phyloP scores from a whole-genome alignment of 2,888 invertebrate genomes.

The Phengaris arion region DNA sequence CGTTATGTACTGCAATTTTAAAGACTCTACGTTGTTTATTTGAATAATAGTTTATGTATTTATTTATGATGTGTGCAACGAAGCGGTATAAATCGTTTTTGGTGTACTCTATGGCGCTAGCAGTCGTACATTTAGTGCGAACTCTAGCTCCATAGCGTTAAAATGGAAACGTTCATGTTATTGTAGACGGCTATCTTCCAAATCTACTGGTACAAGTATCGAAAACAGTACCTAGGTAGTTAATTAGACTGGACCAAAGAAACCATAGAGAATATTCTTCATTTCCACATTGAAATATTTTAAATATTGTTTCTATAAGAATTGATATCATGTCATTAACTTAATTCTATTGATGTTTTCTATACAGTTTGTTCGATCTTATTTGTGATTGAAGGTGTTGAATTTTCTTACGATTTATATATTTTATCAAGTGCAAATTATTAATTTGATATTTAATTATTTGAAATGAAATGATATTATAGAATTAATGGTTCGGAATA shows the following conservation, averaged over 20 bases:
- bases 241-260: conserved; percentile 19
- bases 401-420: neutral
- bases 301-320: neutral
- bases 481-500: neutral
- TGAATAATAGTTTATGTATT: conserved; percentile 18
- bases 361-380: conserved; percentile 3
- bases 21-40: conserved; percentile 24
- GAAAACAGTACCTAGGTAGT: conserved; percentile 4
- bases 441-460: neutral
- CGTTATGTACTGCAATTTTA: conserved; percentile 22
- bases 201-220: conserved; percentile 5
- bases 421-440: neutral
- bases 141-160: neutral
- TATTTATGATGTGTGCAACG: conserved; percentile 25
- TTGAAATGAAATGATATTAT: neutral
- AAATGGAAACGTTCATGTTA: neutral
- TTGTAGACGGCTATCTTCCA: conserved; percentile 15
- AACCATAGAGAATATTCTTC: conserved; percentile 8
- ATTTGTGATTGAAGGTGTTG: neutral
- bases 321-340: neutral
- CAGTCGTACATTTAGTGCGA: neutral
- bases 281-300: neutral
- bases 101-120: neutral
- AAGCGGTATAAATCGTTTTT: conserved; percentile 6
- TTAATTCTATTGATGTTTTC: conserved; percentile 1